Base-by-base conservation (phyloP, 2,113 vertebrate species). In the Coturnix japonica region DNA sequence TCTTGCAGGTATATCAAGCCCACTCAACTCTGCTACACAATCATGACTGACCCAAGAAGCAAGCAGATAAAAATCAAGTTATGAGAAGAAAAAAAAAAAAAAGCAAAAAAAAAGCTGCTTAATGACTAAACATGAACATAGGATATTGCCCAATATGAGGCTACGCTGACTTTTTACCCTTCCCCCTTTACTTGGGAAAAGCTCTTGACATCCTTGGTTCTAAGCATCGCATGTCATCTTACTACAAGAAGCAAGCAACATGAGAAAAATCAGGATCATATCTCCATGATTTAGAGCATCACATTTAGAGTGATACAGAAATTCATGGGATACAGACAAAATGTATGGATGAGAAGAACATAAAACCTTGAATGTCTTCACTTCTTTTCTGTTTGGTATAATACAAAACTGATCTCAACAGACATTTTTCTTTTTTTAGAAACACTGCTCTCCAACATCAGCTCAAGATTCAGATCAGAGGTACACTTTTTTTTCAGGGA, bases 101-200 rank as follows among this genome's bases (percentile, higher is more conserved):
- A n/a, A n/a, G n/a, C n/a, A n/a, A n/a, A n/a, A 56, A 56, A 57
- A 56, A 6, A 4, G 9, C 21, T 7, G 1, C 22, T 71, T 46
- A 4, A 0, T 47, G 63, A 54, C 9, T 70, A 17, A 54, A 6
- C 39, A 19, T n/a, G 28, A 63, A 33, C 5, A 3, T 0, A 6
- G 47, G 20, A 41, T 7, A 26, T 5, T 25, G 25, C 16, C 30
- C 49, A 57, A 4, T 4, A 41, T 7, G 4, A 65, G 21, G 31
- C 17, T 59, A 31, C 13, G 9, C 1, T 23, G 20, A 13, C 4
- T 59, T 65, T 59, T 17, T 43, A 43, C 25, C 43, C 31, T 59
- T 49, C 15, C 7, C 15, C 30, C 35, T 57, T 35, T 13, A 57
- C 30, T 8, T 57, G 66, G 11, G 12, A 41, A 5, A 31, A 64